Evolutionary conservation across 1,140 invertebrate genomes (phyloP).

Genomic region (Halictus rubicundus): DNA sequence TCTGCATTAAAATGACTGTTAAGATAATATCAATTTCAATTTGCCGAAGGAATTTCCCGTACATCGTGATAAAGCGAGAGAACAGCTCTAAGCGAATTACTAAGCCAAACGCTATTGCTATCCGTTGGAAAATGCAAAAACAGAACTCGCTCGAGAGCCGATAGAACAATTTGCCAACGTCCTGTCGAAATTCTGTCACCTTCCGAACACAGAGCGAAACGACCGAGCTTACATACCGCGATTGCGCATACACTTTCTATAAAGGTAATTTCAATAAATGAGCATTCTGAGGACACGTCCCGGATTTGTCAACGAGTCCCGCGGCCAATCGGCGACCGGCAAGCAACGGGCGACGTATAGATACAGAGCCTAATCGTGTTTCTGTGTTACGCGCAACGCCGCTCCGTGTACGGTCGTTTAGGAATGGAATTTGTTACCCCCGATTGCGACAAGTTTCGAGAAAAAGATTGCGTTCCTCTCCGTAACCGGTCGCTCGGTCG

Average conservation of each 20-base stretch:
- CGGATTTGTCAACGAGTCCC: conserved; percentile 16
- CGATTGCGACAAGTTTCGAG: conserved; percentile 37
- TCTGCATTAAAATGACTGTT: too few species aligned
- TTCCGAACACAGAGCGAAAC: not conserved
- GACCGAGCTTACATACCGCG: not conserved
- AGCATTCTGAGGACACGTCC: not conserved
- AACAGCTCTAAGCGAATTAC: too few species aligned
- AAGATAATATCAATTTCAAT: too few species aligned
- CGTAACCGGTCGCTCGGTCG: not conserved
- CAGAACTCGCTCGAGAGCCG: not conserved
- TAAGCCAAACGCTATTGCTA: too few species aligned
- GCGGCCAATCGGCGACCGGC: not conserved
- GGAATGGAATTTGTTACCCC: conserved; percentile 39
- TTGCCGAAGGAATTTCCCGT: too few species aligned
- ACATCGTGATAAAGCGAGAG: too few species aligned
- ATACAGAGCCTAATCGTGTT: conserved; percentile 17
- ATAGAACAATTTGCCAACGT: not conserved
- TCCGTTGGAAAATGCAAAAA: too few species aligned
- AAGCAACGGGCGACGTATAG: conserved; percentile 7
- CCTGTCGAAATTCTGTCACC: not conserved
- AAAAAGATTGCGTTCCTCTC: conserved; percentile 27
- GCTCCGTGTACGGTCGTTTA: conserved; percentile 35
- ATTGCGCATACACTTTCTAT: not conserved
- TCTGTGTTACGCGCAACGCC: not conserved
- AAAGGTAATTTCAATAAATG: conserved; percentile 44